A percentile compares a stretch with the other conserved stretches of the same genome.
phyloP scores from a whole-genome alignment of 1,140 invertebrate species.

The Drosophila orosa region DNA sequence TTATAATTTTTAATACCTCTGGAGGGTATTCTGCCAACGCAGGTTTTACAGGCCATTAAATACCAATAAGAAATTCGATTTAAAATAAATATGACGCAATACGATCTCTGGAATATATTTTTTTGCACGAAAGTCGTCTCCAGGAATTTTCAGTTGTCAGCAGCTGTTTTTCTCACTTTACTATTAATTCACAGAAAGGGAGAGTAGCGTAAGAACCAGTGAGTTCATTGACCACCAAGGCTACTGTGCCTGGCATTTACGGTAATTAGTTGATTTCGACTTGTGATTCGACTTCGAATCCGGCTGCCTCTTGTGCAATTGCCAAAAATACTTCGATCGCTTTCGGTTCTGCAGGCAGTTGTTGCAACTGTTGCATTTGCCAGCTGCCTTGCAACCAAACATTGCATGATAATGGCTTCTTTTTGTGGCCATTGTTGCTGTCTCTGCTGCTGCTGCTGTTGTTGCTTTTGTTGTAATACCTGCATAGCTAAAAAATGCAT shows the following conservation, averaged over 20 bases:
- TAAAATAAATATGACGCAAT: no score
- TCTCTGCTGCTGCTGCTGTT: neutral
- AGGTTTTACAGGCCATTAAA: no score
- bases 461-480: conserved; percentile 58
- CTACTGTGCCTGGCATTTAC: conserved; percentile 38
- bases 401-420: conserved; percentile 65
- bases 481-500: conserved; percentile 66
- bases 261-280: conserved; percentile 57
- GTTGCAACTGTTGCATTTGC: conserved; percentile 22
- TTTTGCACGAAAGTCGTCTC: no score
- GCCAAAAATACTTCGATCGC: conserved; percentile 42
- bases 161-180: neutral
- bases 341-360: conserved; percentile 22
- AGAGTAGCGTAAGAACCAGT: conserved; percentile 3
- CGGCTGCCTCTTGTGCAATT: conserved; percentile 49
- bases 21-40: no score
- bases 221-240: conserved; percentile 41
- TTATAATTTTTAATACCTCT: no score
- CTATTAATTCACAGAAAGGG: neutral
- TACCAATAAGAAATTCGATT: no score
- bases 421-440: conserved; percentile 39
- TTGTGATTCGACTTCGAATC: conserved; percentile 25
- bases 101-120: no score
- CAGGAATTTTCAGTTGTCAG: neutral
- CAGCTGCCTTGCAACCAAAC: conserved; percentile 52